phyloP scores from a whole-genome alignment of 1,140 invertebrate species.

The Lasaia peninsularis region DNA sequence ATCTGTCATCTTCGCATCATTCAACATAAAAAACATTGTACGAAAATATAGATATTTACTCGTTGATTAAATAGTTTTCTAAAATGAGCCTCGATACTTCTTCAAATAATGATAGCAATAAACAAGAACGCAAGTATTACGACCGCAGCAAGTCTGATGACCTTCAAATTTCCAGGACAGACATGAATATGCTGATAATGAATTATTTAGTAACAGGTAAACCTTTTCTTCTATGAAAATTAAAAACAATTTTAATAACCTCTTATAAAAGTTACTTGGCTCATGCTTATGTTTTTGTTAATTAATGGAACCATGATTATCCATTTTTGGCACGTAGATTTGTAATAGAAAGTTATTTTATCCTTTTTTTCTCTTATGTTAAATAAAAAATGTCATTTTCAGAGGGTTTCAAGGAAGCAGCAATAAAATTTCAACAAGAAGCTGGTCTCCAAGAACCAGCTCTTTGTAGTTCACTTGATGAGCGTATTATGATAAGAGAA shows the following conservation, averaged over 20 bases:
- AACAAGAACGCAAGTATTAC: constrained; percentile 65
- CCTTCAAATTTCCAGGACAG: constrained; percentile 90
- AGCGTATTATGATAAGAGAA: constrained; percentile 95
- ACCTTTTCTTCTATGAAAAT: constrained; percentile 1
- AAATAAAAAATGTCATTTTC: constrained; percentile 32
- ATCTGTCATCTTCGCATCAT: neutral
- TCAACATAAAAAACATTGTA: neutral
- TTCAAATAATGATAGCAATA: constrained; percentile 46
- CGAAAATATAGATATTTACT: neutral
- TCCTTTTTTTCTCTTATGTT: constrained; percentile 26
- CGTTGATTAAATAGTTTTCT: neutral
- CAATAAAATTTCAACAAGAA: constrained; percentile 97
- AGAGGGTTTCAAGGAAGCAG: constrained; percentile 99
- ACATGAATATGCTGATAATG: constrained; percentile 99
- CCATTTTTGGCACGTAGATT: no score
- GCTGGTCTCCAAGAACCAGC: constrained; percentile 92
- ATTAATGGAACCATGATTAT: no score
- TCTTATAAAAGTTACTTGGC: no score
- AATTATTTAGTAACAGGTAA: constrained; percentile 98
- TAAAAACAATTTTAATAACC: no score
- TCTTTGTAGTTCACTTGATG: constrained; percentile 93
- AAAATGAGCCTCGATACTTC: constrained; percentile 63
- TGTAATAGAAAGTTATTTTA: neutral
- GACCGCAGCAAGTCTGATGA: constrained; percentile 79
- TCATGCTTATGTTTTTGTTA: no score